Percentiles rank a stretch among this genome's conserved stretches.
These are phyloP conservation scores for Leucophenga varia DNA, from an alignment of 1,140 invertebrate genomes.

Conservation along the genomic window DNA sequence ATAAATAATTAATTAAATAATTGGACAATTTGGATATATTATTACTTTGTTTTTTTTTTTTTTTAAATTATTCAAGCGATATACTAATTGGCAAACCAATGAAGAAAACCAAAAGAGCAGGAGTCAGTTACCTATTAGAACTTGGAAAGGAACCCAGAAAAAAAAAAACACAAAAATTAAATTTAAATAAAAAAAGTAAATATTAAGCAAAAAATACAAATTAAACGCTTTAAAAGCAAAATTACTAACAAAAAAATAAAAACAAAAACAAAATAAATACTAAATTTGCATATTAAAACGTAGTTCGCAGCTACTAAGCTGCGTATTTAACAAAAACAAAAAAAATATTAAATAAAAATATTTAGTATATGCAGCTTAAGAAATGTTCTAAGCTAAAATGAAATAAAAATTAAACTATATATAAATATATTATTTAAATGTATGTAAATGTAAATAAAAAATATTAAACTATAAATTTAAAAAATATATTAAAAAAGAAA, in stretches of 20 bases:
- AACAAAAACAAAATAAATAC: conserved; percentile 4
- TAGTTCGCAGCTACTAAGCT: conserved; percentile 18
- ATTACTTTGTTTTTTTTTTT: too few relatives aligned
- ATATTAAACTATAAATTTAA: not conserved
- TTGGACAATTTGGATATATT: too few relatives aligned
- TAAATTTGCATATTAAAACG: conserved; percentile 14
- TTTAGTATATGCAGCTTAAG: too few relatives aligned
- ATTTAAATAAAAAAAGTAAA: conserved; percentile 9
- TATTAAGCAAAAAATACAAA: conserved; percentile 19
- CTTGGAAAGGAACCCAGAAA: conserved; percentile 24
- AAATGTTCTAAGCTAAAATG: too few relatives aligned
- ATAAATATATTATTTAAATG: too few relatives aligned
- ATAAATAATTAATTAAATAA: too few relatives aligned
- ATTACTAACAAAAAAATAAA: conserved; percentile 22
- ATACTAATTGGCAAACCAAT: conserved; percentile 47
- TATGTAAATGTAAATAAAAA: conserved; percentile 3
- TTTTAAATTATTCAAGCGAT: too few relatives aligned
- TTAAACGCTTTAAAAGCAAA: conserved; percentile 18
- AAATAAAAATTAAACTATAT: too few relatives aligned
- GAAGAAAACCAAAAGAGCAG: conserved; percentile 49
- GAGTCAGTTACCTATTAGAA: conserved; percentile 57
- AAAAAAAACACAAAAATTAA: conserved; percentile 5
- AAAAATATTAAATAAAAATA: not conserved
- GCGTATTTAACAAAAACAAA: conserved; percentile 6
- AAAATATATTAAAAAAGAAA: conserved; percentile 39